Evolutionary conservation across 2,888 invertebrate species (phyloP).

Genomic region (Drosophila flavopinicola): DNA sequence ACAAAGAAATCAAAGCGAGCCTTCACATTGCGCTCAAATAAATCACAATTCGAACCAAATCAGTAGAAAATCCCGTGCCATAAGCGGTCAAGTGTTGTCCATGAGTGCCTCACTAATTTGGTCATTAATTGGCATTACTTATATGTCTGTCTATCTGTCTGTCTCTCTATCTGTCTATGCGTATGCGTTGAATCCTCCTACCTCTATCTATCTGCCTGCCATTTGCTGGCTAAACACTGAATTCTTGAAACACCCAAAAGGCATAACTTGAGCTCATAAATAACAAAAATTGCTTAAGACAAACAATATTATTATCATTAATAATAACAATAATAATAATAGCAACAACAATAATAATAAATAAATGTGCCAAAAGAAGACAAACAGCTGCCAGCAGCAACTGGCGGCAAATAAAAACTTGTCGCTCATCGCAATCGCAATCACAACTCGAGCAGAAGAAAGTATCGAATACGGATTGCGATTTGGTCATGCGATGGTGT

Average conservation of each 20-base stretch:
- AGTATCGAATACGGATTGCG: slow-evolving; percentile 68
- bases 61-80: slow-evolving; percentile 78
- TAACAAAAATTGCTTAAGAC: slow-evolving; percentile 76
- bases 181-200: slow-evolving; percentile 12
- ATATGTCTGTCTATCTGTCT: slow-evolving; percentile 45
- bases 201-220: slow-evolving; percentile 14
- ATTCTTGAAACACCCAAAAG: slow-evolving; percentile 79
- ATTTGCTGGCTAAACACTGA: slow-evolving; percentile 48
- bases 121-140: slow-evolving; percentile 77
- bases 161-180: slow-evolving; percentile 20
- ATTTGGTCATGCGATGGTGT: slow-evolving; percentile 81
- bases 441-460: slow-evolving; percentile 80
- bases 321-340: slow-evolving; percentile 62
- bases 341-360: slow-evolving; percentile 53
- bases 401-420: slow-evolving; percentile 58
- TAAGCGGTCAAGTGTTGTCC: slow-evolving; percentile 78
- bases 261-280: slow-evolving; percentile 78
- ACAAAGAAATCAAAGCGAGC: slow-evolving; percentile 78
- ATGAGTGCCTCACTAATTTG: slow-evolving; percentile 78
- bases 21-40: slow-evolving; percentile 72
- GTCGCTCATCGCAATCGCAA: slow-evolving; percentile 59
- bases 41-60: slow-evolving; percentile 78
- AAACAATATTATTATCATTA: slow-evolving; percentile 68
- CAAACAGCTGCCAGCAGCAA: slow-evolving; percentile 41
- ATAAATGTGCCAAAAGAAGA: slow-evolving; percentile 75